Base-by-base conservation (phyloP, 2,113 vertebrate species). In the Bubo bubo region DNA sequence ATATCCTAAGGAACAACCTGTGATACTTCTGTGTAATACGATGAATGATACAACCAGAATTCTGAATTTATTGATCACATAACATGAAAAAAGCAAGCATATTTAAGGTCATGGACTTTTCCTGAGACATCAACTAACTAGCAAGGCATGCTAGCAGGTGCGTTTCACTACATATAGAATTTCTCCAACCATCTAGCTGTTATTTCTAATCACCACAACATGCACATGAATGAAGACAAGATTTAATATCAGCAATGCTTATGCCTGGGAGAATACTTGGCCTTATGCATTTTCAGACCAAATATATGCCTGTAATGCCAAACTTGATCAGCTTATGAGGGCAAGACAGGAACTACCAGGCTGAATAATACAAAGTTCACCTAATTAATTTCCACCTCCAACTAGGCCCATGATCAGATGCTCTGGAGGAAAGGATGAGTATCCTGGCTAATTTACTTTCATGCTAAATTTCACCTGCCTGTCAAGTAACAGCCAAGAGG, bases 121-220 rank as follows among this genome's bases (percentile, higher is more conserved):
- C 45, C 62, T 23, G 20, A 79, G 26, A 93, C 28, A 10, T 22
- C 47, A 79, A 12, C 19, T 66, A 66, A 60, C 12, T 16, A 39
- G 45, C 7, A 73, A 63, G 88, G 87, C 41, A 27, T 3, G 2
- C 21, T 64, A 20, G 17, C n/a, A 63, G 58, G 5, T 37, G 3
- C 0, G 0, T 41, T 82, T 53, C 43, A 19, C 26, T 68, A 15
- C 0, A 1, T 0, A 16, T 17, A 92, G 8, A 39, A 60, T 60
- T 84, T 64, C 39, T 76, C 12, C 35, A 58, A 8, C 20, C n/a
- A 43, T 43, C 27, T 4, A 74, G 17, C 13, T 50, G 32, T 30
- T 79, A 27, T 30, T 72, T 85, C 85, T 74, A 77, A 41, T 47
- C 20, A 73, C 22, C 20, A 2, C 21, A 64, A 70, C 13, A 28